Base-by-base conservation (phyloP, 2,797 vertebrate genomes). In the Myotis findleyi region DNA sequence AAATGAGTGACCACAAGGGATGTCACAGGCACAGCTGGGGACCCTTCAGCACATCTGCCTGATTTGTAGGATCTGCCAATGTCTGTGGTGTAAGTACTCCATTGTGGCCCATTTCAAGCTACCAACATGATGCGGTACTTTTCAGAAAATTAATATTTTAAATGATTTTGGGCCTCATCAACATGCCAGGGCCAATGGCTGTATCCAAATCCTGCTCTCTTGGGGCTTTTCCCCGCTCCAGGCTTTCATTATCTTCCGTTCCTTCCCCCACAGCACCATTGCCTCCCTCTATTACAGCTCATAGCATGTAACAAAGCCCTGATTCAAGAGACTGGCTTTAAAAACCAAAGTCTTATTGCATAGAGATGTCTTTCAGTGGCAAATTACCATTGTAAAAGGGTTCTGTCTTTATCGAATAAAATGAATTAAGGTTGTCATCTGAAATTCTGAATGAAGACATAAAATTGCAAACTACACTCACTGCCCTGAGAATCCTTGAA, bases 371-470 rank as follows among this genome's bases (percentile, higher is more conserved):
- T 79, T 79, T 38, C 17, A 12, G 20, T 53, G 36, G 53, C 44
- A 73, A 89, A 27, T 7, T n/a, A 66, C 80, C 47, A 59, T 33
- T 41, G 38, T 25, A 71, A 84, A 88, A 59, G 66, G 13, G n/a
- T 5, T 71, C 53, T 62, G 23, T 53, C 79, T 85, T 73, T 16
- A 47, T n/a, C 14, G 20, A 59, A 57, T 84, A 55, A 89, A 68
- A 69, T 44, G 38, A 89, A 33, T 41, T 81, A 68, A 27, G 33
- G 59, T 75, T 81, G 38, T 73, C 64, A 53, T 69, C 59, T 77
- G 71, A 86, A 76, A 87, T 93, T 82, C 93, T 93, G 33, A 80
- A 62, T 27, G 41, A 89, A 66, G 41, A 81, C 30, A 66, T 72
- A 59, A 89, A 88, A 81, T 59, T 57, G 17, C 57, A 73, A 68